Evolutionary conservation across 2,113 vertebrate species (phyloP), one percentile per base, ranked within the genome.

Genomic region (Scatophagus argus): DNA sequence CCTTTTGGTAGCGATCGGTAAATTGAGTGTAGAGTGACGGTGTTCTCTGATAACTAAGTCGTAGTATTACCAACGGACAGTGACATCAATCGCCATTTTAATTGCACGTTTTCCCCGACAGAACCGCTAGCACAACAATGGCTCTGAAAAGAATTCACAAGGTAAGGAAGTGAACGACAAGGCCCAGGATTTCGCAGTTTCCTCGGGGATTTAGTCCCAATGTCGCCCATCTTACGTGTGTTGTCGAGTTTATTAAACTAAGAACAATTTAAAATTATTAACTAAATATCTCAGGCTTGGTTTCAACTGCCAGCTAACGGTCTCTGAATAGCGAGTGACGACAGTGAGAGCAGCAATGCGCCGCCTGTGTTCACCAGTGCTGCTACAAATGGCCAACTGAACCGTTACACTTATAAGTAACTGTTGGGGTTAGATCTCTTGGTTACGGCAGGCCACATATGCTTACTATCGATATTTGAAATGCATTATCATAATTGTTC

Each of bases 91-190:
- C 91, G 93, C 89, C 92, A 92, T 95, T 94, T 95, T 93, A 94
- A 93, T 87, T 93, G 94, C 89, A 94, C 93, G 93, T 94, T 95
- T 94, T 89, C 92, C 85, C 92, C 94, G 95, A 94, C 94, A 95
- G 94, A 91, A 92, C 88, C 89, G 92, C 93, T 92, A 94, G 94
- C 94, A 95, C 94, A 95, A 95, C 95, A 95, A 97, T 97, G 96
- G 96, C 96, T 95, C 94, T 97, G 92, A 97, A 97, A 94, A 96
- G 96, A 96, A 97, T 97, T 95, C 96, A 97, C 93, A 97, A 97
- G 96, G 96, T 97, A 95, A 96, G 96, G 90, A 93, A 95, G 92
- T 94, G 87, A 90, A 56, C 88, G 89, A 25, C 82, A 79, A 92
- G 93, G 93, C 94, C 93, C 77, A 14, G 83, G 72, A 47, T 81